These are phyloP conservation scores for Oryzaephilus surinamensis DNA, from an alignment of 1,140 invertebrate species.

Conservation along the genomic window DNA sequence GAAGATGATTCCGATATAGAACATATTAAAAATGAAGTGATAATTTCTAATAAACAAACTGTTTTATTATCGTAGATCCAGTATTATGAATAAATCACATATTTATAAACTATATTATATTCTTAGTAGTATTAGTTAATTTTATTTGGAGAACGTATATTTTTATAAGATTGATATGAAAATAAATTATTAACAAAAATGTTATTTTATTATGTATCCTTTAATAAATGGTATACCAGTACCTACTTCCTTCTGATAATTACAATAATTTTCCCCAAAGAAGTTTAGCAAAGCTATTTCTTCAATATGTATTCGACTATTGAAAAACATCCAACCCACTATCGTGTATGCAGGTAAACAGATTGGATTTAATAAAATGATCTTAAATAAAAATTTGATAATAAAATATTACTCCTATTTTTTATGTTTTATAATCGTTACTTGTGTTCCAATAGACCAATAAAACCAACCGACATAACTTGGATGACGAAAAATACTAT, in stretches of 20 bases:
- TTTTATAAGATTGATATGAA: not conserved
- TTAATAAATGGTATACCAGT: conserved; percentile 89
- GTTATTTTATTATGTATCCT: conserved; percentile 49
- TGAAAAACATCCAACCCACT: conserved; percentile 87
- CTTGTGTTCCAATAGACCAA: conserved; percentile 97
- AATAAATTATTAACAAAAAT: too few species aligned
- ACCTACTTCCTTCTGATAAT: conserved; percentile 78
- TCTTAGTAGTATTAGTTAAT: not conserved
- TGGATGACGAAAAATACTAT: conserved; percentile 74
- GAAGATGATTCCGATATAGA: too few species aligned
- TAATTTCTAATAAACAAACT: too few species aligned
- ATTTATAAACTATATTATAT: not conserved
- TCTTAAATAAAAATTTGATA: conserved; percentile 43
- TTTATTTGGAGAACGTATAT: conserved; percentile 3
- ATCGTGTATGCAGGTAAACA: conserved; percentile 73
- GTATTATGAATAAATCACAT: too few species aligned
- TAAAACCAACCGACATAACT: conserved; percentile 99
- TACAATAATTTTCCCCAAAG: conserved; percentile 80
- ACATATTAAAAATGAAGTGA: too few species aligned
- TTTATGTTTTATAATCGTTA: conserved; percentile 46
- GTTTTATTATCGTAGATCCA: too few species aligned
- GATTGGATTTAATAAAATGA: conserved; percentile 84
- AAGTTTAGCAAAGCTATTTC: conserved; percentile 89
- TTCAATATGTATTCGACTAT: conserved; percentile 77
- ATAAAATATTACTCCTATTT: not conserved